Evolutionary conservation across 1,140 invertebrate species (phyloP).

Genomic region (Drosophila quadrilineata): DNA sequence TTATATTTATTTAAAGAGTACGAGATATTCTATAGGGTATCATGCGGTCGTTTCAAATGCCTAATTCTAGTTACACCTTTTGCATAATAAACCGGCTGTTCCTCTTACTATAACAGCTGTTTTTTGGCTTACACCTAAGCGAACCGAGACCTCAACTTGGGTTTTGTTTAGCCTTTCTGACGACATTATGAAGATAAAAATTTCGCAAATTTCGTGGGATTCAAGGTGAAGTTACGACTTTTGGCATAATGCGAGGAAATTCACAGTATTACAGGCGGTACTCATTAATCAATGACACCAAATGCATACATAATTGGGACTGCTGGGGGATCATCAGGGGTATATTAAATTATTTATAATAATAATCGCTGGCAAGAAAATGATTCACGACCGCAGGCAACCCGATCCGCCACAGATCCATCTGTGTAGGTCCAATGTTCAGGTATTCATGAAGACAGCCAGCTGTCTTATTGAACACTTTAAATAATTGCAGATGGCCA

Average conservation of each 20-base stretch:
- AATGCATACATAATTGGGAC: conserved; percentile 12
- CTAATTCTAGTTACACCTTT: conserved; percentile 16
- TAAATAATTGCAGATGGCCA: conserved; percentile 68
- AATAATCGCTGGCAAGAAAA: too few species aligned
- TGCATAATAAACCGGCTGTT: conserved; percentile 57
- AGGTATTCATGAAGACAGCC: too few species aligned
- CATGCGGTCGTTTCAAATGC: neutral
- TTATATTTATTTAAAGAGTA: too few species aligned
- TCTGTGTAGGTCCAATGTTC: too few species aligned
- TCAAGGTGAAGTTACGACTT: neutral
- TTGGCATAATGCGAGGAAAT: conserved; percentile 25
- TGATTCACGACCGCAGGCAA: too few species aligned
- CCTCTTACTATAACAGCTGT: conserved; percentile 53
- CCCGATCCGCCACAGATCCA: too few species aligned
- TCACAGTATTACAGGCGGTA: conserved; percentile 9
- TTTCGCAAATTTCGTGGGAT: conserved; percentile 5
- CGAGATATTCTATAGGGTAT: conserved; percentile 17
- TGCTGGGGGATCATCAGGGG: too few species aligned
- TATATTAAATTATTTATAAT: too few species aligned
- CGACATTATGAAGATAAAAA: conserved; percentile 56
- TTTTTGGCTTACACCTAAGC: conserved; percentile 29
- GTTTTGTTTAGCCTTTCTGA: conserved; percentile 28
- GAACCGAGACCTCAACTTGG: conserved; percentile 24
- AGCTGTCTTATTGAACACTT: conserved; percentile 57
- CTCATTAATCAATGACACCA: conserved; percentile 22